A percentile compares a stretch with the other conserved stretches of the same genome.
Conservation (phyloP, 2,888 invertebrate genomes). For the Cheilosia pagana region DNA sequence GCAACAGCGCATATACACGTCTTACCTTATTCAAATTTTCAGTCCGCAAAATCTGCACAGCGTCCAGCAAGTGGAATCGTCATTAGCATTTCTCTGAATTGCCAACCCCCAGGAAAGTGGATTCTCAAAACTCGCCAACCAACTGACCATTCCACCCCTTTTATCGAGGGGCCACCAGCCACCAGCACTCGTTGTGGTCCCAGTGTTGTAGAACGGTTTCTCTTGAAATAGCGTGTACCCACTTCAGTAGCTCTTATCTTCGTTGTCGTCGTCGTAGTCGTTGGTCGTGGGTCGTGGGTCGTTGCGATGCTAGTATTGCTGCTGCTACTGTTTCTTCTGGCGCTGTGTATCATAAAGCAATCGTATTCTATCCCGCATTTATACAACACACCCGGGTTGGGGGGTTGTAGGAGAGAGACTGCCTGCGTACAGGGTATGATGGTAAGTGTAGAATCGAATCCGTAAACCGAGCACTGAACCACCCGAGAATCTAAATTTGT, state of each 20-base stretch:
- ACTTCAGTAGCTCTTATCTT: slow-evolving; percentile 60
- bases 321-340: slow-evolving; percentile 40
- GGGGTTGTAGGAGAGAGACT: not conserved
- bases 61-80: slow-evolving; percentile 61
- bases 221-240: slow-evolving; percentile 60
- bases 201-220: slow-evolving; percentile 65
- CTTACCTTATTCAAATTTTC: slow-evolving; percentile 75
- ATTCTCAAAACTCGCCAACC: slow-evolving; percentile 54
- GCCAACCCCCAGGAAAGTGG: slow-evolving; percentile 48
- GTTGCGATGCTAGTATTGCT: not conserved
- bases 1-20: slow-evolving; percentile 43
- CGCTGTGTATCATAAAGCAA: slow-evolving; percentile 74
- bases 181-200: slow-evolving; percentile 48
- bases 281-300: slow-evolving; percentile 16
- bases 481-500: slow-evolving; percentile 67
- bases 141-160: slow-evolving; percentile 55
- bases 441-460: slow-evolving; percentile 54
- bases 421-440: slow-evolving; percentile 14
- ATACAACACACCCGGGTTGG: slow-evolving; percentile 58
- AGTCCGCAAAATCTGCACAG: slow-evolving; percentile 57
- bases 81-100: slow-evolving; percentile 71
- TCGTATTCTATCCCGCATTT: slow-evolving; percentile 76
- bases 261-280: slow-evolving; percentile 38
- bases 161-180: slow-evolving; percentile 27
- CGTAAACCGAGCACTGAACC: slow-evolving; percentile 56